A percentile compares a stretch with the other conserved stretches of the same genome.
Evolutionary conservation across 2,797 vertebrate species (phyloP).

Genomic region (Columba guinea): DNA sequence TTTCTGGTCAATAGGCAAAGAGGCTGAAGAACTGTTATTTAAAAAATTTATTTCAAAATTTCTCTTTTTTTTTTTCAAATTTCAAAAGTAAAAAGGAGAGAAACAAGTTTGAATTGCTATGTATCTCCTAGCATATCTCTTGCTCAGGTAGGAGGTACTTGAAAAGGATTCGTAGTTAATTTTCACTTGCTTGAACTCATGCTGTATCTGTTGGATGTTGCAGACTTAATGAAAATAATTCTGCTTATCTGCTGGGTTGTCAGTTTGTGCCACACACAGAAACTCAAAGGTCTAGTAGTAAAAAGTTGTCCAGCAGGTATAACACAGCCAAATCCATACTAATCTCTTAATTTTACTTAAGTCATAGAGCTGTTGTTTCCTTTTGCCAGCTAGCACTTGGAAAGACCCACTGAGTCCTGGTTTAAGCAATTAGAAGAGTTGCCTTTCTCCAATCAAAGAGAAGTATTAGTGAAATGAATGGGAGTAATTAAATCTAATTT

Average conservation of each 20-base stretch:
- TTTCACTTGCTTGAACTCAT: background rate
- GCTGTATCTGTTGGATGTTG: background rate
- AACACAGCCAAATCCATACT: background rate
- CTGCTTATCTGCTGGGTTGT: background rate
- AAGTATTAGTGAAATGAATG: slow-evolving; percentile 83
- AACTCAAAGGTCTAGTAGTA: background rate
- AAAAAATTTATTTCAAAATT: background rate
- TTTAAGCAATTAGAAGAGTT: slow-evolving; percentile 80
- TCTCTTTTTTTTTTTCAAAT: background rate
- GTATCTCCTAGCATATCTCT: background rate
- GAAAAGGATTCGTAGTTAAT: background rate
- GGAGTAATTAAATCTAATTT: slow-evolving; percentile 84
- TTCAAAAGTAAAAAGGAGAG: background rate
- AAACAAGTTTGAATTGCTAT: background rate
- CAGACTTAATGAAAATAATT: accelerated
- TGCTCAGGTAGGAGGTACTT: background rate
- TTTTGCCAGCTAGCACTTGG: background rate
- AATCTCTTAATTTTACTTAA: background rate
- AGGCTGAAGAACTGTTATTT: background rate
- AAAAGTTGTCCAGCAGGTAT: background rate
- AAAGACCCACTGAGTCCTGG: slow-evolving; percentile 42
- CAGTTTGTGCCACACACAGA: background rate
- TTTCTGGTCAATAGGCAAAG: background rate
- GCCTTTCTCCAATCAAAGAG: slow-evolving; percentile 77
- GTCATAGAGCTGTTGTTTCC: background rate